phyloP scores from a whole-genome alignment of 2,113 vertebrate species.

The Oenanthe melanoleuca region DNA sequence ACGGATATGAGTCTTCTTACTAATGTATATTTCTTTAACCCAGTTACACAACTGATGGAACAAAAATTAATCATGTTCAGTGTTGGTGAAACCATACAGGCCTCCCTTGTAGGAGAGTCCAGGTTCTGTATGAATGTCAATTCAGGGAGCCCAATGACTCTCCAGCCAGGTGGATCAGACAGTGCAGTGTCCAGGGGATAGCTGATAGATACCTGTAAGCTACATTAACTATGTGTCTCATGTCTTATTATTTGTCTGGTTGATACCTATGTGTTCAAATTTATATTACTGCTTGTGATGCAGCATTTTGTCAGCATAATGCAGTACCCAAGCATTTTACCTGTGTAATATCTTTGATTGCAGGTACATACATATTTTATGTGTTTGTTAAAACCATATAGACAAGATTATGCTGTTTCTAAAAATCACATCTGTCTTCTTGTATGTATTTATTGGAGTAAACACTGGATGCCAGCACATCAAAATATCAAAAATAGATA shows the following conservation, averaged over 20 bases:
- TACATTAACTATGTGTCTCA: neutral
- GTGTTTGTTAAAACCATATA: neutral
- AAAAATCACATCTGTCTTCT: neutral
- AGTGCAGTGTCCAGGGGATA: too few relatives aligned
- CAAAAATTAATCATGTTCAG: rapidly evolving
- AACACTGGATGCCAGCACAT: neutral
- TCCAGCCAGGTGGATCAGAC: neutral
- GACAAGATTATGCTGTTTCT: neutral
- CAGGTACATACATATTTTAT: neutral
- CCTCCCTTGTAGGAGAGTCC: neutral
- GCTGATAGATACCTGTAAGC: neutral
- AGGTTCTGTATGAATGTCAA: neutral
- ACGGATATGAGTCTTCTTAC: neutral
- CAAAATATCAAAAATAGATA: too few relatives aligned
- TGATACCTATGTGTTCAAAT: neutral
- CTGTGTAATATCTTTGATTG: neutral
- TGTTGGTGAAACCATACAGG: neutral
- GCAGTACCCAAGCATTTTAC: rapidly evolving
- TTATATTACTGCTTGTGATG: neutral
- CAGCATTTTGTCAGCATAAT: neutral
- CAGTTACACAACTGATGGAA: neutral
- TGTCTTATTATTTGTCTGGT: neutral
- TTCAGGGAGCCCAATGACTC: neutral
- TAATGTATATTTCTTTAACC: neutral
- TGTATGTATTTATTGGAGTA: neutral